Percentiles rank a stretch among this genome's conserved stretches.
Conservation (phyloP, 2,113 vertebrate species). For the Melanostigma gelatinosum region DNA sequence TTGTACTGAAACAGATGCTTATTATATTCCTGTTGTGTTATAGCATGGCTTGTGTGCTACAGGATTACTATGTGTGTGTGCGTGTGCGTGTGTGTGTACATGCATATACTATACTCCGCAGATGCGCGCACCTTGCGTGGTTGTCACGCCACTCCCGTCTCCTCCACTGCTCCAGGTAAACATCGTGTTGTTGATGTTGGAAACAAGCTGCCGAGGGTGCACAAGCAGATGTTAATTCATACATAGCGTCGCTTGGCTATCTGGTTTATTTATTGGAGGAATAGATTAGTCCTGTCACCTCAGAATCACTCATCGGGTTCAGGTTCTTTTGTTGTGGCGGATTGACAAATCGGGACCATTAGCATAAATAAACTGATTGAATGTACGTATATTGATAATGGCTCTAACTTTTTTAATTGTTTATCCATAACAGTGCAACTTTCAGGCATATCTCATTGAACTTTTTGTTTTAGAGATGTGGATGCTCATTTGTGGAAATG, state of each 20-base stretch:
- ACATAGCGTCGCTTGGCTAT: slow-evolving; percentile 83
- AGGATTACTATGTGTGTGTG: background rate
- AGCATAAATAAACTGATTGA: background rate
- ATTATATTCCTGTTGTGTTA: background rate
- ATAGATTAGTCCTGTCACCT: slow-evolving; percentile 61
- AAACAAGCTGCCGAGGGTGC: slow-evolving; percentile 61
- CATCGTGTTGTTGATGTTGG: slow-evolving; percentile 41
- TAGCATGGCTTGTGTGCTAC: background rate
- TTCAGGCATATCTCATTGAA: background rate
- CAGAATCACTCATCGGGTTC: slow-evolving; percentile 33
- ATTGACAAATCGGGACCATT: background rate
- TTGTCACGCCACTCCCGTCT: background rate
- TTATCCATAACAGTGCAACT: background rate
- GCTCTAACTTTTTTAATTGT: background rate
- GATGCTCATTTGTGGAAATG: fast-evolving
- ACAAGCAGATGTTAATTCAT: slow-evolving; percentile 77
- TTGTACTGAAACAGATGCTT: background rate
- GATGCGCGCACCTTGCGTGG: background rate
- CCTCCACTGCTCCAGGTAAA: slow-evolving; percentile 65
- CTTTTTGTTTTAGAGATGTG: background rate
- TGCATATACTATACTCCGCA: background rate
- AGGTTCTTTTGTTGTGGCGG: slow-evolving; percentile 25
- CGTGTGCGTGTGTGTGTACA: background rate
- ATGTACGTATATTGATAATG: background rate
- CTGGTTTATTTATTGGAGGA: slow-evolving; percentile 65